Conservation (phyloP, 2,113 vertebrate genomes). For the Aegithalos caudatus region DNA sequence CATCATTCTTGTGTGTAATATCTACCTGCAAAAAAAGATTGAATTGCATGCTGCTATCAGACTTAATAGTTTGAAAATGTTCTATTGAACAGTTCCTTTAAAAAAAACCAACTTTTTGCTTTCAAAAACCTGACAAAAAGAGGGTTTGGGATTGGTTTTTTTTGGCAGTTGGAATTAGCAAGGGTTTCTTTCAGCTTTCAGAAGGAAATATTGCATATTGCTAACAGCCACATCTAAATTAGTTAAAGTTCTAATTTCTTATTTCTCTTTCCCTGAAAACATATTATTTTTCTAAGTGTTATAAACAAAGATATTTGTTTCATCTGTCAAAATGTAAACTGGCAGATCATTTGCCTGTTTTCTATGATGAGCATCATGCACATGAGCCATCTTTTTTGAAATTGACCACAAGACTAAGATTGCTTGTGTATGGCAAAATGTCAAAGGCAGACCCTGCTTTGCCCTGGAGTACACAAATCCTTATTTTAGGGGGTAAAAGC, state of each 20-base stretch:
- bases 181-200: neutral
- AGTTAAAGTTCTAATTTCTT: neutral
- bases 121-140: neutral
- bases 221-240: neutral
- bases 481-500: neutral
- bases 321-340: neutral
- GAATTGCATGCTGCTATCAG: neutral
- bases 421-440: fast-evolving
- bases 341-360: neutral
- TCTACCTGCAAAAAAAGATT: neutral
- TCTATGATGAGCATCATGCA: fast-evolving
- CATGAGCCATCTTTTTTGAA: neutral
- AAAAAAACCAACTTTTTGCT: neutral
- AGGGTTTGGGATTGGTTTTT: neutral
- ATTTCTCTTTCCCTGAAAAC: neutral
- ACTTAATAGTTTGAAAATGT: neutral
- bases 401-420: neutral
- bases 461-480: neutral
- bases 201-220: neutral
- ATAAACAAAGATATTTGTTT: neutral
- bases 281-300: neutral
- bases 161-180: neutral
- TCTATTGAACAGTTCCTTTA: neutral
- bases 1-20: neutral
- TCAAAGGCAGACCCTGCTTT: neutral